Evolutionary conservation across 2,113 vertebrate genomes (phyloP).

Genomic region (Lepus europaeus): DNA sequence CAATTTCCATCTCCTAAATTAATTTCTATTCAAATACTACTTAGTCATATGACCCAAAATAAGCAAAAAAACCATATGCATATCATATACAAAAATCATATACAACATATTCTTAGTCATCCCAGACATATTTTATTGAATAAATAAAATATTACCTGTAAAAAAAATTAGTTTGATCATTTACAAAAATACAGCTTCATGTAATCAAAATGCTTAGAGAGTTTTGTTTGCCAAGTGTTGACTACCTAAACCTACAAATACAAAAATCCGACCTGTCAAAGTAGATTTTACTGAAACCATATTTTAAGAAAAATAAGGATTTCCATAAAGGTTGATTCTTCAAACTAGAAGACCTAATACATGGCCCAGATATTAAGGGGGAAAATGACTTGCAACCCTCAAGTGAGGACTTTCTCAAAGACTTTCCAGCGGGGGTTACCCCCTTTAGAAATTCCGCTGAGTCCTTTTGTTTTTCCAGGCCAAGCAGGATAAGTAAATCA

Average conservation of each 20-base stretch:
- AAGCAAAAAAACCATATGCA: background rate
- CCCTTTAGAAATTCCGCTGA: constrained; percentile 24
- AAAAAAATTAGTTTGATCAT: constrained; percentile 53
- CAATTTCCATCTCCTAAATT: background rate
- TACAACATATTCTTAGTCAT: constrained; percentile 4
- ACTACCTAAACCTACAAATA: constrained; percentile 23
- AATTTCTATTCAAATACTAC: background rate
- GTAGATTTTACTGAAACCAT: background rate
- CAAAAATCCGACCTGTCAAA: background rate
- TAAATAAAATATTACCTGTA: constrained; percentile 71
- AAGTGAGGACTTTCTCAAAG: constrained; percentile 3
- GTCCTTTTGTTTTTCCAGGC: constrained; percentile 50
- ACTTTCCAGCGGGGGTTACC: background rate
- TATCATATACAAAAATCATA: background rate
- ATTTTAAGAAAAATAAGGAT: constrained; percentile 41
- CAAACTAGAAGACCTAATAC: background rate
- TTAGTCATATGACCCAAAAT: constrained; percentile 39
- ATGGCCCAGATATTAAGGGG: background rate
- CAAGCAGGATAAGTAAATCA: constrained; percentile 19
- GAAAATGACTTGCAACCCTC: background rate
- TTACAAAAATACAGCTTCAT: constrained; percentile 36
- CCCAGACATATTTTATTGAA: constrained; percentile 63
- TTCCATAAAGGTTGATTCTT: background rate
- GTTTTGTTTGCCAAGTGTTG: constrained; percentile 21
- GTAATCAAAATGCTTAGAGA: constrained; percentile 54